A percentile compares a stretch with the other conserved stretches of the same genome.
Conservation (phyloP, 2,797 vertebrate species). For the Myoxocephalus aenaeus region DNA sequence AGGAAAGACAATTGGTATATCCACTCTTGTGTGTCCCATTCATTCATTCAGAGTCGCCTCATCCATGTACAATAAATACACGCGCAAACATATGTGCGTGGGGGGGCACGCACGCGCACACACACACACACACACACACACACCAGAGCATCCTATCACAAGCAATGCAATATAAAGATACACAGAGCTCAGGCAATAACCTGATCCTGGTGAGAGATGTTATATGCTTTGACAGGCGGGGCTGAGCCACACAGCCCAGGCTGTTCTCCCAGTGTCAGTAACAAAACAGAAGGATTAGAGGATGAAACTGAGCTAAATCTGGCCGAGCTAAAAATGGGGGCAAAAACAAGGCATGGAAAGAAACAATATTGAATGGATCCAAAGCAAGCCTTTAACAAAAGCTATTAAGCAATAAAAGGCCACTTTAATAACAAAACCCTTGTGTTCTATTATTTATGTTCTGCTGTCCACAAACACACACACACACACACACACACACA, state of each 20-base stretch:
- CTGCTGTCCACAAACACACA: constrained; percentile 49
- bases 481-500: constrained; percentile 2
- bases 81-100: constrained; percentile 41
- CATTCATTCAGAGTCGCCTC: constrained; percentile 66
- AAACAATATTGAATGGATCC: constrained; percentile 71
- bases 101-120: constrained; percentile 7
- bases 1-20: constrained; percentile 77
- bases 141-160: constrained; percentile 56
- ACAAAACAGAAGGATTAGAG: constrained; percentile 84
- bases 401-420: constrained; percentile 75
- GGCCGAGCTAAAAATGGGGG: constrained; percentile 70
- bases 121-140: constrained; percentile 34
- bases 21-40: constrained; percentile 71
- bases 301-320: constrained; percentile 81
- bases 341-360: constrained; percentile 69
- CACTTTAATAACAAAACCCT: constrained; percentile 75
- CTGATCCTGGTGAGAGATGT: constrained; percentile 77
- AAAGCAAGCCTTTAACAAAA: constrained; percentile 73
- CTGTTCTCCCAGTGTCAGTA: constrained; percentile 76
- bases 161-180: constrained; percentile 77
- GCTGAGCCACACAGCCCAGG: constrained; percentile 68
- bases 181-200: constrained; percentile 75
- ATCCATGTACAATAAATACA: constrained; percentile 53
- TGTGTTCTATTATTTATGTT: constrained; percentile 67
- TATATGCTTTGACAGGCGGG: constrained; percentile 75